phyloP scores from a whole-genome alignment of 2,797 vertebrate species.

The Melanogrammus aeglefinus region DNA sequence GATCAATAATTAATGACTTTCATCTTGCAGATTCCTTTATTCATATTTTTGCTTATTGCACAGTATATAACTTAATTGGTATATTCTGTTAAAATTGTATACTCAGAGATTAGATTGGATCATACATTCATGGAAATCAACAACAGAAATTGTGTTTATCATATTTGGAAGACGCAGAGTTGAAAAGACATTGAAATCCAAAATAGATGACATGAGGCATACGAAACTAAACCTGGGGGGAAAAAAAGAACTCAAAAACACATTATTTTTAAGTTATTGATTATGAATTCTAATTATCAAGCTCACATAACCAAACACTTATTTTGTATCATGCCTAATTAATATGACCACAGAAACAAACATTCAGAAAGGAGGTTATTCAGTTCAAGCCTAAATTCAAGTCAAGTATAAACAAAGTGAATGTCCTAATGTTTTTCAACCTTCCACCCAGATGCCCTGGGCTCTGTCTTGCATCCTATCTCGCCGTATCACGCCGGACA shows the following conservation, averaged over 20 bases:
- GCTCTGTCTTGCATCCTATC: conserved; percentile 46
- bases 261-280: background rate
- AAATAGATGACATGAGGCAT: too few relatives aligned
- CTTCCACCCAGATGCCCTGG: conserved; percentile 28
- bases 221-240: background rate
- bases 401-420: conserved; percentile 44
- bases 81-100: background rate
- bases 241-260: background rate
- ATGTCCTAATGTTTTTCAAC: conserved; percentile 57
- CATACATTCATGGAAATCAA: background rate
- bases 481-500: conserved; percentile 44
- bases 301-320: background rate
- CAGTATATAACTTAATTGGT: background rate
- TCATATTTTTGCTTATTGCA: background rate
- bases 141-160: background rate
- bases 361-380: background rate
- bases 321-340: background rate
- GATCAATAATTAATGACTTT: background rate
- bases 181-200: background rate
- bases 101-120: background rate
- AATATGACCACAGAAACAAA: background rate
- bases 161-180: background rate
- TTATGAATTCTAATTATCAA: background rate
- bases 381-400: conserved; percentile 5
- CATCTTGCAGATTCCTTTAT: background rate